phyloP scores from a whole-genome alignment of 2,797 vertebrate genomes.

The Mormyrus proboscirostris region DNA sequence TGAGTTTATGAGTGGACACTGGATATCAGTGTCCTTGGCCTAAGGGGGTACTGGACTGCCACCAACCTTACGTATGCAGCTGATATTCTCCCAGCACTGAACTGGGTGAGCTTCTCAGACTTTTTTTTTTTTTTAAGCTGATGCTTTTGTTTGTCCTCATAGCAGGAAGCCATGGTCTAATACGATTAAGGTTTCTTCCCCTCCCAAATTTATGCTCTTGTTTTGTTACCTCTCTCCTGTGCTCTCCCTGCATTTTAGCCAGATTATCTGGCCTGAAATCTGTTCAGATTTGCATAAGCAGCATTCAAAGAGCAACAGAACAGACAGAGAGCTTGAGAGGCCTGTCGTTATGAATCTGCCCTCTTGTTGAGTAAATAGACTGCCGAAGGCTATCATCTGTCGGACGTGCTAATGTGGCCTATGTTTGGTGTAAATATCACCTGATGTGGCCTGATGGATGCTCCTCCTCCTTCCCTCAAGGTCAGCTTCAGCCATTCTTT shows the following conservation, averaged over 20 bases:
- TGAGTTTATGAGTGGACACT: background rate
- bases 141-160: background rate
- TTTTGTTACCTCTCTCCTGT: background rate
- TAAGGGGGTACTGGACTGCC: background rate
- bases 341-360: background rate
- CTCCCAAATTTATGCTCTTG: background rate
- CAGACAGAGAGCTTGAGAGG: background rate
- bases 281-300: background rate
- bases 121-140: background rate
- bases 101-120: slow-evolving; percentile 7
- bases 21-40: background rate
- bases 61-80: background rate
- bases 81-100: background rate
- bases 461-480: slow-evolving; percentile 12
- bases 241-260: background rate
- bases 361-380: slow-evolving; percentile 7
- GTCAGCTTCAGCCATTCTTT: slow-evolving; percentile 7
- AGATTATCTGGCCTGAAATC: background rate
- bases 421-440: slow-evolving; percentile 18
- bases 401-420: background rate
- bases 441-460: background rate
- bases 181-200: background rate
- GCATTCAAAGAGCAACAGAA: background rate
- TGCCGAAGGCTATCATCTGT: background rate
- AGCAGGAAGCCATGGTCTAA: background rate